Conservation (phyloP, 2,113 vertebrate genomes). For the Hystrix cristata region DNA sequence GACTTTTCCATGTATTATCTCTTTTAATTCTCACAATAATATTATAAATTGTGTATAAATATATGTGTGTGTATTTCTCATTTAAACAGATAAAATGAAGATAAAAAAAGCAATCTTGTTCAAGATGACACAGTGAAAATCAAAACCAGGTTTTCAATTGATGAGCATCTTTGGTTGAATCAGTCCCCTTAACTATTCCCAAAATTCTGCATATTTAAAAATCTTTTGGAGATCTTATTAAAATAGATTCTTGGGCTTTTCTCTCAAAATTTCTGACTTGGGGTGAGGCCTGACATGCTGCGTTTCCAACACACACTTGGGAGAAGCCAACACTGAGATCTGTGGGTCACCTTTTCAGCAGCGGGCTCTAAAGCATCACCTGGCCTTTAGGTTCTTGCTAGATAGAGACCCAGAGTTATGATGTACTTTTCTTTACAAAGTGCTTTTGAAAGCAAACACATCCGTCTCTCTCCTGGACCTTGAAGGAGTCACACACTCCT, state of each 20-base stretch:
- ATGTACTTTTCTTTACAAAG: neutral
- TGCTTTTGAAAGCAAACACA: conserved; percentile 3
- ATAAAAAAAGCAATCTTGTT: neutral
- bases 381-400: neutral
- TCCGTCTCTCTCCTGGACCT: neutral
- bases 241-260: neutral
- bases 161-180: neutral
- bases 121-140: neutral
- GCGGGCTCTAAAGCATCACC: neutral
- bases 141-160: neutral
- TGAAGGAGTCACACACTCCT: neutral
- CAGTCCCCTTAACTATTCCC: neutral
- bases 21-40: neutral
- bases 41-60: neutral
- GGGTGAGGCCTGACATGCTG: neutral
- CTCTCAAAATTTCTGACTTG: neutral
- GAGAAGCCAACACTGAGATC: neutral
- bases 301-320: neutral
- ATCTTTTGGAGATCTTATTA: neutral
- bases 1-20: neutral
- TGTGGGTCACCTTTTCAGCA: neutral
- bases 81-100: neutral
- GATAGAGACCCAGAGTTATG: neutral
- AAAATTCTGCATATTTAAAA: neutral
- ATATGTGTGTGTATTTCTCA: neutral